Percentiles rank a stretch among this genome's conserved stretches.
These are phyloP conservation scores for Drosophila tropicalis DNA, from an alignment of 1,140 invertebrate genomes.

Conservation along the genomic window DNA sequence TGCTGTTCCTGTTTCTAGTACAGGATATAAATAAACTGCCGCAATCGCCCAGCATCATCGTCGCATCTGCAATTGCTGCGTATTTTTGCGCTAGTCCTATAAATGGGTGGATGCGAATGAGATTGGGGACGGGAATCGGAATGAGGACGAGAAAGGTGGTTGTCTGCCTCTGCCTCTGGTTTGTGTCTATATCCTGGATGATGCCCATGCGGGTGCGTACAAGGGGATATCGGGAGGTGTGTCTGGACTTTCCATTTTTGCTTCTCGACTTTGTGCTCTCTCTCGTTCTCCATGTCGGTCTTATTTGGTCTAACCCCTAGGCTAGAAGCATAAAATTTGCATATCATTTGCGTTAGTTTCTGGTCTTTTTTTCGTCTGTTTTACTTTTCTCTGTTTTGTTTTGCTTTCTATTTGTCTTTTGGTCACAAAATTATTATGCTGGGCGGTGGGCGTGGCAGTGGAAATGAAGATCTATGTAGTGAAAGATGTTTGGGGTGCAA, in stretches of 20 bases:
- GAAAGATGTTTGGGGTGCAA: not conserved
- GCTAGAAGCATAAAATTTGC: slow-evolving; percentile 77
- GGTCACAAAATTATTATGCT: slow-evolving; percentile 30
- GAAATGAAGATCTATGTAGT: not conserved
- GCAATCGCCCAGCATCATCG: slow-evolving; percentile 75
- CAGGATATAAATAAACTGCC: slow-evolving; percentile 74
- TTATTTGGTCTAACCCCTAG: slow-evolving; percentile 51
- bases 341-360: slow-evolving; percentile 72
- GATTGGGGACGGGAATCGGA: not conserved
- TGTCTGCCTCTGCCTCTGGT: slow-evolving; percentile 15
- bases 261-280: slow-evolving; percentile 50
- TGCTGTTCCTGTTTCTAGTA: slow-evolving; percentile 8
- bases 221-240: slow-evolving; percentile 52
- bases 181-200: slow-evolving; percentile 4
- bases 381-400: slow-evolving; percentile 26
- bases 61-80: slow-evolving; percentile 80
- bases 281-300: slow-evolving; percentile 21
- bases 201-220: slow-evolving; percentile 17
- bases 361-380: slow-evolving; percentile 42
- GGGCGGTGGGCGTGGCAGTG: slow-evolving; percentile 33
- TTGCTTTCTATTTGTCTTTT: slow-evolving; percentile 47
- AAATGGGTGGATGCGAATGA: slow-evolving; percentile 22
- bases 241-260: slow-evolving; percentile 78
- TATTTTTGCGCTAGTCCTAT: slow-evolving; percentile 54
- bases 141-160: not conserved